Base-by-base conservation (phyloP, 2,797 vertebrate genomes). In the Prunella strophiata region DNA sequence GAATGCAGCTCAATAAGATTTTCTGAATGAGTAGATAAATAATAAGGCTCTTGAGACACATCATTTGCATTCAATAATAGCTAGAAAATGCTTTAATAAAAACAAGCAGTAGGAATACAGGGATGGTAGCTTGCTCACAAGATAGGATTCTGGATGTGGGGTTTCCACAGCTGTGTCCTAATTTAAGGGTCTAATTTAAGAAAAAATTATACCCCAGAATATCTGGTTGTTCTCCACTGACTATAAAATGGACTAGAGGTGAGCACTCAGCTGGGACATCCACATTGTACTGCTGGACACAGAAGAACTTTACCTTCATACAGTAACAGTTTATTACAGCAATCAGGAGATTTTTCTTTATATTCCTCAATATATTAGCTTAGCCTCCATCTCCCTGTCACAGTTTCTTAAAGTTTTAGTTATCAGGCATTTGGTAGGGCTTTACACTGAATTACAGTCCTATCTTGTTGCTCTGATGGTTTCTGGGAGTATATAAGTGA, bases 21-120 rank as follows among this genome's bases (percentile, higher is more conserved):
- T 93, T 94, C 85, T 85, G 58, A 91, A 92, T 42, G 43, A 84
- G 57, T 7, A 68, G 27, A 88, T 71, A 85, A 95, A 85, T 93
- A 71, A 88, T 20, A 67, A 48, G 43, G 51, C 70, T 90, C 76
- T 91, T 83, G 88, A 92, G 91, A 86, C 47, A 62, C 58, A 52
- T 55, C 8, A 81, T 89, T 89, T 93, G 43, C 58, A 66, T 78
- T 86, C 66, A 75, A 16, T 62, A 85, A 80, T 42, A 68, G 74
- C n/a, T 26, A 59, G 55, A 94, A 91, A 75, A 86, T 68, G 74
- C 48, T 50, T 55, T 27, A 58, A 66, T 51, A 48, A 90, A 96
- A 94, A 88, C 38, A 36, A 73, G 58, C 47, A 54, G 70, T 20
- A 81, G 62, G 88, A 93, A 78, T 51, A 13, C 36, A 90, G 43